A percentile compares a stretch with the other conserved stretches of the same genome.
phyloP scores from a whole-genome alignment of 2,888 invertebrate species.

The Adela reaumurella region DNA sequence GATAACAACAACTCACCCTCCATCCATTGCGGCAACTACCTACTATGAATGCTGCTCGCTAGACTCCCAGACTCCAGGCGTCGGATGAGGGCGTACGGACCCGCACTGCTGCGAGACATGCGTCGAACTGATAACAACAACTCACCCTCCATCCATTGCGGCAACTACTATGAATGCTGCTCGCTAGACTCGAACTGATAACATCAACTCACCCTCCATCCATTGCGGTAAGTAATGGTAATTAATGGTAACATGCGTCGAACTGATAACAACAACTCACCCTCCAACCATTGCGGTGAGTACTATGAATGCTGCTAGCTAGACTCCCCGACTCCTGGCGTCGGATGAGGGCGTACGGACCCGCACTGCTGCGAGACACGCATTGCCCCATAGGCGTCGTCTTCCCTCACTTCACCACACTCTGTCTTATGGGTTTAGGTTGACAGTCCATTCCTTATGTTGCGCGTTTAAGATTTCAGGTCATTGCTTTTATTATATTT shows the following conservation, averaged over 20 bases:
- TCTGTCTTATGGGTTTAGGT: background rate
- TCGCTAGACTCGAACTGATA: slow-evolving; percentile 42
- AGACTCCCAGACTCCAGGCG: slow-evolving; percentile 48
- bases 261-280: no score
- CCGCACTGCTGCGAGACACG: slow-evolving; percentile 62
- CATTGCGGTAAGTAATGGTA: no score
- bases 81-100: slow-evolving; percentile 40
- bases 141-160: no score
- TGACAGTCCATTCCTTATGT: no score
- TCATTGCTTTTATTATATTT: no score
- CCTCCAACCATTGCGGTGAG: slow-evolving; percentile 20
- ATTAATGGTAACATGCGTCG: no score
- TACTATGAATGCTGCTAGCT: slow-evolving; percentile 26
- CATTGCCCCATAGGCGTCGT: slow-evolving; percentile 63
- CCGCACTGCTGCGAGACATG: slow-evolving; percentile 62
- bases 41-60: slow-evolving; percentile 32
- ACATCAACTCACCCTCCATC: no score
- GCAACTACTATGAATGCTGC: slow-evolving; percentile 29
- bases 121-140: slow-evolving; percentile 56
- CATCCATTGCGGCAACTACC: no score
- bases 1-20: no score
- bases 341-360: slow-evolving; percentile 40
- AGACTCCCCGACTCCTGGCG: slow-evolving; percentile 48
- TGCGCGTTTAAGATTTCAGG: no score
- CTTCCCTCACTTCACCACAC: slow-evolving; percentile 17